Evolutionary conservation across 1,140 invertebrate species (phyloP), one percentile per base, ranked within the genome.

Genomic region (Chrysoperla carnea): DNA sequence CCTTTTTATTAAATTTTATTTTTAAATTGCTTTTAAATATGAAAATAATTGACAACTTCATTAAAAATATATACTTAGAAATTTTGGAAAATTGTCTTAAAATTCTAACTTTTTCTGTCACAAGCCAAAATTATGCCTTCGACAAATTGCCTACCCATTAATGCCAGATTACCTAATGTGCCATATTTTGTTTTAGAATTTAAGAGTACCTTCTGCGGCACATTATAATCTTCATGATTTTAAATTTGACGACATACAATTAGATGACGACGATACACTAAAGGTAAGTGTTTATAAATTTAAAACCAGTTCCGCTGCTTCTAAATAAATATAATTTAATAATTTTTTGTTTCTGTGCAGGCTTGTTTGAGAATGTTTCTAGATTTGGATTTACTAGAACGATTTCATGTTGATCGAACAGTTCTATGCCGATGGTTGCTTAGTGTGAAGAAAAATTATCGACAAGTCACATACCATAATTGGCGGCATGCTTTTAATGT

Each of bases 401-500:
- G 84, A 44, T 92, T 91, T 61, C 84, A 88, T 54, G 90, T 92
- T 49, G 84, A 91, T 51, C 90, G 91, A 60, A 74, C 82, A 48
- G 84, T 89, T 11, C 66, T 90, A 1, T 89, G 85, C 58, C 72
- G 85, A 46, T 95, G 90, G 90, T 65, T 94, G 23, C 68, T 91
- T 37, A 91, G 85, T 52, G 90, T 96, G 6, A 93, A 93, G 67
- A 96, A 95, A 60, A 96, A 96, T 62, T 96, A 96, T 64, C 72
- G 92, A 39, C 88, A 90, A 56, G 90, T 96, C 11, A 91, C 84
- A 8, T 96, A 96, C 58, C 92, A 96, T 61, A 96, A 95, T 62
- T 96, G 91, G 91, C 73, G 90, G 56, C 89, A 93, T 60, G 90
- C 89, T 29, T 93, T 95, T 63, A 94, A 94, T 59, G 89, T 94